Evolutionary conservation across 1,140 invertebrate genomes (phyloP), one percentile per base, ranked within the genome.

Genomic region (Polyergus mexicanus): DNA sequence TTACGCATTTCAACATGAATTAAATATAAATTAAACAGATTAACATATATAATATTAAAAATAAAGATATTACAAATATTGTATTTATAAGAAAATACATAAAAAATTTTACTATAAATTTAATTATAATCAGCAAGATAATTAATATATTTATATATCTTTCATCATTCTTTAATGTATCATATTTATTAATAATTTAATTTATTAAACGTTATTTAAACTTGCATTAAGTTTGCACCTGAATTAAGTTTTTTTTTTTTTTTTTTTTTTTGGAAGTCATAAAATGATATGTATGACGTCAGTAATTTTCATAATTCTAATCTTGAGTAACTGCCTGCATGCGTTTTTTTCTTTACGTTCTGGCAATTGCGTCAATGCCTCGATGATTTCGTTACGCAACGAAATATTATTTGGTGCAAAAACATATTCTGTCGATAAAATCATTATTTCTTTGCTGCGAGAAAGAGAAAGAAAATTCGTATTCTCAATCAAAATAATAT

Each of bases 341-440:
- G n/a, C 16, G 35, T 8, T 81, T 81, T 81, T 80, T 56, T 8
- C 8, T 38, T 80, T 8, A 32, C 10, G 5, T 19, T 35, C 16
- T 19, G 35, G 25, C 58, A 81, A 81, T 81, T 81, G 47, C 65
- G 19, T 81, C 65, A 71, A 81, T 81, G 16, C 16, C 62, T 41
- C n/a, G 19, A 71, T 58, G 56, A 81, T 71, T 58, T 58, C 22
- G 32, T 28, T 71, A 69, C 65, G 16, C 44, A 69, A 35, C 10
- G 65, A 16, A 69, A 56, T 65, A 60, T 77, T 65, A 66, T 32
- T 77, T n/a, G 38, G 51, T 11, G 11, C 58, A 77, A 77, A 77
- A 77, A 77, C 60, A 8, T 16, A 38, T 2, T 54, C 13, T 4
- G 38, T 76, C 44, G 62, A 66, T 28, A 66, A 25, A 62, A 66